phyloP scores from a whole-genome alignment of 2,888 invertebrate species.

The Drosophila birchii region DNA sequence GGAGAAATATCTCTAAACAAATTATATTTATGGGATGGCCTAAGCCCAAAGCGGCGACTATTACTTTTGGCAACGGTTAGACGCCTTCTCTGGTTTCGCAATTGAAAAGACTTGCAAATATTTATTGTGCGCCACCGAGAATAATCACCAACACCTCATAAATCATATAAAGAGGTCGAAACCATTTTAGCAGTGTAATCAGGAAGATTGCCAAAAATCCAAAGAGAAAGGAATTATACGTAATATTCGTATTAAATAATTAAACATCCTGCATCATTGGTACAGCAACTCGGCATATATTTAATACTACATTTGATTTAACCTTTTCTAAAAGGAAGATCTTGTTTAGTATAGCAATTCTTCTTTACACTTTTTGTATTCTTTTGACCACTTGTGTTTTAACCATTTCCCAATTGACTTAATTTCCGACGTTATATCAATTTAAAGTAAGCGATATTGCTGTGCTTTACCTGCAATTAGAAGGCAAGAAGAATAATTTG shows the following conservation, averaged over 20 bases:
- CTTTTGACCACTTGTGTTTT: neutral
- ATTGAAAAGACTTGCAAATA: conserved; percentile 42
- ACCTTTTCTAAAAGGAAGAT: neutral
- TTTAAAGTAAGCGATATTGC: no score
- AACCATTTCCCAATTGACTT: neutral
- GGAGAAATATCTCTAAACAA: conserved; percentile 70
- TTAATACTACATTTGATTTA: no score
- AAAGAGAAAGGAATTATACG: neutral
- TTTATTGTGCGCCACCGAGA: conserved; percentile 62
- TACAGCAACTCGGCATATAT: neutral
- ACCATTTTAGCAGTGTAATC: conserved; percentile 32
- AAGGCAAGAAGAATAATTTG: no score
- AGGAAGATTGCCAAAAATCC: conserved; percentile 42
- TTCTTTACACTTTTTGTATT: no score
- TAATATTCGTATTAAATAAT: neutral
- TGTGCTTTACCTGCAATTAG: no score
- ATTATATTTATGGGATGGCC: conserved; percentile 69
- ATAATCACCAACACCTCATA: conserved; percentile 79
- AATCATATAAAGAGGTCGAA: conserved; percentile 51
- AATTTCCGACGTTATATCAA: neutral
- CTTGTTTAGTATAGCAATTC: neutral
- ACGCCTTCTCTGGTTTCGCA: conserved; percentile 44
- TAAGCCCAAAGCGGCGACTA: conserved; percentile 14
- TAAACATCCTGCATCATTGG: no score
- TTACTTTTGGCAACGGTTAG: conserved; percentile 61